Base-by-base conservation (phyloP, 2,888 invertebrate genomes). In the Glaucopsyche alexis region DNA sequence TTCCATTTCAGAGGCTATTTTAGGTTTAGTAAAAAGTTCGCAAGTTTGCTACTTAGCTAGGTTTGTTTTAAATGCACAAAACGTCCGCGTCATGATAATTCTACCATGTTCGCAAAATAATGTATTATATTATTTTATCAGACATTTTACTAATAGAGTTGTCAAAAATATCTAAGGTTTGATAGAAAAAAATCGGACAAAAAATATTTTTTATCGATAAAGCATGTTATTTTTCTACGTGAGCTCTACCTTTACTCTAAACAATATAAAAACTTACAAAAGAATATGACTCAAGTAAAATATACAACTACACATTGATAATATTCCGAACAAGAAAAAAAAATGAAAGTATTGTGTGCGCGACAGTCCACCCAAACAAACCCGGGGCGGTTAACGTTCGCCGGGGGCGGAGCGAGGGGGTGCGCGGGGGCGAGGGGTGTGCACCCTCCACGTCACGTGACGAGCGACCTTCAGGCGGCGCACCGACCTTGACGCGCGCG, bases 401-500 rank as follows among this genome's bases (percentile, higher is more conserved):
- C 60, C 60, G 38, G 60, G 55, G 80, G 80, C 78, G 78, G 79
- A 78, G 79, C 80, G 79, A 77, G 79, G 73, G 72, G 70, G 72
- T 81, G 72, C 74, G 79, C 81, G 84, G 82, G 82, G 80, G 81
- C 79, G 80, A 78, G 80, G 81, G 81, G 80, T 80, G 78, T 79
- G 81, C 79, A 82, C 87, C 93, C 94, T 93, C 89, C 80, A 82
- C 84, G 87, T 90, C 90, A 88, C 88, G 89, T 88, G 91, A 90
- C 86, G 79, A 80, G 86, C 91, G 92, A 93, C 93, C 93, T 93
- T 92, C 93, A 90, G 86, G 87, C 90, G 87, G 92, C 91, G 90
- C 91, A 90, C 90, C 93, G 92, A 92, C 93, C 93, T 92, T 92
- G 93, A 90, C 88, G 86, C 90, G 88, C 87, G 88, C 92, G 91